A percentile compares a stretch with the other conserved stretches of the same genome.
Conservation (phyloP, 2,888 invertebrate species). For the Onthophagus sagittarius region DNA sequence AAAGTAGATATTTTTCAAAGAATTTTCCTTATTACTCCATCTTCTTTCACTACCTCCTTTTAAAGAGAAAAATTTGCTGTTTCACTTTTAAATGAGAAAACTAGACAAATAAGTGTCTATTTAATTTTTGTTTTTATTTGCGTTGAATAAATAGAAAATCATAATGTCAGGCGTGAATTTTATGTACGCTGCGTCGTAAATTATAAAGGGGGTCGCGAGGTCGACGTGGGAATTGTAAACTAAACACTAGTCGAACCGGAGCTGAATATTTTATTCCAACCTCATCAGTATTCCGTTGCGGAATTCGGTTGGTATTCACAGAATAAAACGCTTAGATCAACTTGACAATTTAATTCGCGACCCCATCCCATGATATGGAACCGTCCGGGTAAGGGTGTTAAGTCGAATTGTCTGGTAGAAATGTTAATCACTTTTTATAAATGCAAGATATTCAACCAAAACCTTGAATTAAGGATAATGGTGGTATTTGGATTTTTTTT, state of each 20-base stretch:
- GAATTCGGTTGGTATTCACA: slow-evolving; percentile 20
- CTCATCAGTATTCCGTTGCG: slow-evolving; percentile 21
- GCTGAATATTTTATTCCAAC: slow-evolving; percentile 22
- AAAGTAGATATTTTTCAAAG: too few species aligned
- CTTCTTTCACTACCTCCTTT: too few species aligned
- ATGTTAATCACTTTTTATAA: too few species aligned
- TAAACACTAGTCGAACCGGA: slow-evolving; percentile 15
- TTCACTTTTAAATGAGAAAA: too few species aligned
- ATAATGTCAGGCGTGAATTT: background rate
- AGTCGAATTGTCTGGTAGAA: background rate
- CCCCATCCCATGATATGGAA: slow-evolving; percentile 11
- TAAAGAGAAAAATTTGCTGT: too few species aligned
- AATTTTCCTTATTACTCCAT: too few species aligned
- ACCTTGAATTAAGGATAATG: too few species aligned
- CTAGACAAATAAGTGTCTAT: too few species aligned
- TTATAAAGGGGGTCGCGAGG: background rate
- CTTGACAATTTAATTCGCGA: slow-evolving; percentile 25
- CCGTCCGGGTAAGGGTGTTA: background rate
- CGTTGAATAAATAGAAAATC: background rate
- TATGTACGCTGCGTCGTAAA: background rate
- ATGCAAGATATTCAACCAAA: too few species aligned
- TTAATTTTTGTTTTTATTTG: background rate
- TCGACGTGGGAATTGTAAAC: slow-evolving; percentile 10
- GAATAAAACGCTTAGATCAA: slow-evolving; percentile 24
- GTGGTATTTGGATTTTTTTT: too few species aligned